These are phyloP conservation scores for Ficedula albicollis DNA, from an alignment of 2,797 vertebrate species.

Conservation along the genomic window DNA sequence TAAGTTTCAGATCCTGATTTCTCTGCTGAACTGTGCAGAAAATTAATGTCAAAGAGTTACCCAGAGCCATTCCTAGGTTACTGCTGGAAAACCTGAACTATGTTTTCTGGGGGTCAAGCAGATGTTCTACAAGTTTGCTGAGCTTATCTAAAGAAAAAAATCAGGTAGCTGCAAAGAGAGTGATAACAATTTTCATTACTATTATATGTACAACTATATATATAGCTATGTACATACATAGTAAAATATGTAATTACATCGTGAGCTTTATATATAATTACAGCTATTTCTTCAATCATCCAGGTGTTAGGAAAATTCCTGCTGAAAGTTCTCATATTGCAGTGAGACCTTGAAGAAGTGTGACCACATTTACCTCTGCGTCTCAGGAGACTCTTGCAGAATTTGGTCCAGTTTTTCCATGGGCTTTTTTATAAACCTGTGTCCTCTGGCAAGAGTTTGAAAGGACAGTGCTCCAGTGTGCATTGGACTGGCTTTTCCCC, in stretches of 20 bases:
- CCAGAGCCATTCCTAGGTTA: not conserved
- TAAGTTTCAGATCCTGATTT: not conserved
- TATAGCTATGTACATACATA: not conserved
- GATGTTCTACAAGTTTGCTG: not conserved
- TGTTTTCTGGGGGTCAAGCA: not conserved
- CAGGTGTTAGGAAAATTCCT: not conserved
- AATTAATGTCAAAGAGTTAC: not conserved
- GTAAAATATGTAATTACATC: not conserved
- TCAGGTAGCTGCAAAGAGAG: not conserved
- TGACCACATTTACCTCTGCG: accelerated
- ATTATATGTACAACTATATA: not conserved
- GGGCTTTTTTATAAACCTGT: not conserved
- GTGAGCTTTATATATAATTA: not conserved
- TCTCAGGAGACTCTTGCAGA: not conserved
- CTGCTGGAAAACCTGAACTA: not conserved
- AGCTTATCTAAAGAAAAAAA: not conserved
- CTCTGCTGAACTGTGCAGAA: not conserved
- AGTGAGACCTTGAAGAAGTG: not conserved
- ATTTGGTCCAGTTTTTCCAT: not conserved
- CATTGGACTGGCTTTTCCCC: not conserved
- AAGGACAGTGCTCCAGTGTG: not conserved
- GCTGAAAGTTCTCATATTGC: not conserved
- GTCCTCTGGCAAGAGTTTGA: not conserved
- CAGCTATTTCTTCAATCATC: not conserved
- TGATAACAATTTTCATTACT: not conserved